Evolutionary conservation across 2,797 vertebrate species (phyloP).

Genomic region (Coregonus suidteri): DNA sequence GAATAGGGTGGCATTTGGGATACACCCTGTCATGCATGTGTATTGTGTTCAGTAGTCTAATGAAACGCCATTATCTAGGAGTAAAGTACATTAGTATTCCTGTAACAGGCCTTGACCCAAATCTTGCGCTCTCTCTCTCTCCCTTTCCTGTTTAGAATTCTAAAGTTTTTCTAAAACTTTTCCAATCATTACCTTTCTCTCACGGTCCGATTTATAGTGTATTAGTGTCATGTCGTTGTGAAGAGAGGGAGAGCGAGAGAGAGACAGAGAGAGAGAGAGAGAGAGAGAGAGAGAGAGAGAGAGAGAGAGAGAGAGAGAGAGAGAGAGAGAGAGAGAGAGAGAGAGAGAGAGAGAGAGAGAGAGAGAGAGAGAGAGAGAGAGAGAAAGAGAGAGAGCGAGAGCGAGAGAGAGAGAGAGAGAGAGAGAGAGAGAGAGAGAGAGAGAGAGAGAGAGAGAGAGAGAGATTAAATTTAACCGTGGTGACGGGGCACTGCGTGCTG

Average conservation of each 20-base stretch:
- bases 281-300: constrained; percentile 23
- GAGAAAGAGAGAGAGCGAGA: constrained; percentile 13
- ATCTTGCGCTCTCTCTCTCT: background rate
- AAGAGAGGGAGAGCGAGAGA: too few relatives aligned
- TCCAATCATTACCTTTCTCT: too few relatives aligned
- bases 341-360: too few relatives aligned
- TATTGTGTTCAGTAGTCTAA: constrained; percentile 24
- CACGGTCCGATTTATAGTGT: too few relatives aligned
- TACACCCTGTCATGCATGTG: background rate
- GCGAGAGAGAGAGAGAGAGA: constrained; percentile 4
- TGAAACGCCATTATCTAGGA: constrained; percentile 45
- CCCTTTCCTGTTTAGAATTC: background rate
- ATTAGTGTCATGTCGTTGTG: too few relatives aligned
- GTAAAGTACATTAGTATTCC: constrained; percentile 68
- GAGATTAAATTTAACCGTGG: too few relatives aligned
- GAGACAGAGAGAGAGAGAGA: background rate
- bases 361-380: too few relatives aligned
- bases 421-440: constrained; percentile 19
- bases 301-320: constrained; percentile 25
- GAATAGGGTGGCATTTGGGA: background rate
- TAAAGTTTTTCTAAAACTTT: too few relatives aligned
- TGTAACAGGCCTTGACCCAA: constrained; percentile 36
- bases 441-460: too few relatives aligned
- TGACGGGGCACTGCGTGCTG: too few relatives aligned
- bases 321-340: too few relatives aligned